Base-by-base conservation (phyloP, 2,888 invertebrate genomes). In the Salpingus planirostris region DNA sequence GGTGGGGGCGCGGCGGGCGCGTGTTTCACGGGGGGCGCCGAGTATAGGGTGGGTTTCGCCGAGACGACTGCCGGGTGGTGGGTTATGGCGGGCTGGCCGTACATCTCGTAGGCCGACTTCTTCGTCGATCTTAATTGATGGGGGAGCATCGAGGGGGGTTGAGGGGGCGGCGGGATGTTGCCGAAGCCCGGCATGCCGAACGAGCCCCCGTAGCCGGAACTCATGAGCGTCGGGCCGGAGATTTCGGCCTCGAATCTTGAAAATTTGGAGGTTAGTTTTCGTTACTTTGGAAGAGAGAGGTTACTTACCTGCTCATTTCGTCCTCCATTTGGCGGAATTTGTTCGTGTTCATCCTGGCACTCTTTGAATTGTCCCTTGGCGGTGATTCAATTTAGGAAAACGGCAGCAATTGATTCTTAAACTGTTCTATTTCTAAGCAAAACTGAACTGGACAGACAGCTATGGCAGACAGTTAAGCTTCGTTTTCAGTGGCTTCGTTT, bases 231-330 rank as follows among this genome's bases (percentile, higher is more conserved):
- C 21, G 71, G 69, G 8, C 78, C 76, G 0, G 85, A 81, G 48
- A 90, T 88, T 68, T 90, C 90, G 1, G 88, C 88, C 57, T 90
- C 90, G 57, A 90, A 90, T 53, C 89, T 86, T 47, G 15, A 37
- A 38, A 27, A 27, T 24, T 36, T 29, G n/a, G 10, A 13, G 22
- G 15, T 30, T 25, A 33, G 33, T 27, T 33, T 33, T 33, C 3
- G 31, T 14, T 29, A 23, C 11, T 5, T 8, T 21, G 10, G n/a
- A 5, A 21, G 32, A 8, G 33, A 31, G 31, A 22, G 21, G 37
- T 29, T 25, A 47, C 57, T 60, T 66, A 84, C 83, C 86, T 79
- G 58, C 81, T 88, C 80, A 90, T 85, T 70, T 91, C 90, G 66
- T 89, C 89, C 66, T 91, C 90, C 80, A 90, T 90, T 63, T 83